Evolutionary conservation across 2,797 vertebrate species (phyloP).

Genomic region (Allobates femoralis): DNA sequence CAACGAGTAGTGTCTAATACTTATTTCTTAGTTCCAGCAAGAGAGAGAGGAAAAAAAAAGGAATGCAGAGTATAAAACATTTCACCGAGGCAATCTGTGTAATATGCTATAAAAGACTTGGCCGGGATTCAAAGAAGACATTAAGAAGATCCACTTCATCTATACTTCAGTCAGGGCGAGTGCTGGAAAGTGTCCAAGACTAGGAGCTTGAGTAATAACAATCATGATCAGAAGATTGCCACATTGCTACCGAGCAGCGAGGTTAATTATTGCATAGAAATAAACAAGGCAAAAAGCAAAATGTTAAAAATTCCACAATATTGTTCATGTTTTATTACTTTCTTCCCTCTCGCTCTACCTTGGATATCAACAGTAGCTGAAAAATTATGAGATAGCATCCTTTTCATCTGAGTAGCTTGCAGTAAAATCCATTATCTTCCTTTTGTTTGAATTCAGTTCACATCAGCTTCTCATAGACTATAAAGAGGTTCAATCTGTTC

Average conservation of each 20-base stretch:
- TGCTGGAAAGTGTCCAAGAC: constrained; percentile 51
- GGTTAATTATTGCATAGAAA: constrained; percentile 46
- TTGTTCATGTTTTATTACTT: constrained; percentile 64
- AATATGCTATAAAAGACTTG: constrained; percentile 66
- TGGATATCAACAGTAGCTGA: constrained; percentile 63
- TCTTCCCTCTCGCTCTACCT: constrained; percentile 1
- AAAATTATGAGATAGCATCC: constrained; percentile 69
- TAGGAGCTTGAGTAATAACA: constrained; percentile 52
- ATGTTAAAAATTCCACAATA: constrained; percentile 47
- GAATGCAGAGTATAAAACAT: constrained; percentile 62
- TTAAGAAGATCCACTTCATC: constrained; percentile 59
- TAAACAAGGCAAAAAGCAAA: constrained; percentile 19
- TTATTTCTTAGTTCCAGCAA: neutral
- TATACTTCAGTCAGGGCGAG: constrained; percentile 60
- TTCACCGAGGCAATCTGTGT: constrained; percentile 59
- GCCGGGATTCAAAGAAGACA: constrained; percentile 60
- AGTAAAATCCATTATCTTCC: constrained; percentile 75
- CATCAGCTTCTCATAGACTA: constrained; percentile 81
- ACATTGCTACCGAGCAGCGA: neutral
- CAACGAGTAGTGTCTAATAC: constrained; percentile 29
- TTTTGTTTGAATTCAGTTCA: constrained; percentile 86
- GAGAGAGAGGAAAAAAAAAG: neutral
- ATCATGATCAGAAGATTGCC: constrained; percentile 44
- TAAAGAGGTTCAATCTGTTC: constrained; percentile 87
- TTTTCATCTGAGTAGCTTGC: constrained; percentile 69